These are phyloP conservation scores for Erebia palarica DNA, from an alignment of 2,888 invertebrate species.

Conservation along the genomic window DNA sequence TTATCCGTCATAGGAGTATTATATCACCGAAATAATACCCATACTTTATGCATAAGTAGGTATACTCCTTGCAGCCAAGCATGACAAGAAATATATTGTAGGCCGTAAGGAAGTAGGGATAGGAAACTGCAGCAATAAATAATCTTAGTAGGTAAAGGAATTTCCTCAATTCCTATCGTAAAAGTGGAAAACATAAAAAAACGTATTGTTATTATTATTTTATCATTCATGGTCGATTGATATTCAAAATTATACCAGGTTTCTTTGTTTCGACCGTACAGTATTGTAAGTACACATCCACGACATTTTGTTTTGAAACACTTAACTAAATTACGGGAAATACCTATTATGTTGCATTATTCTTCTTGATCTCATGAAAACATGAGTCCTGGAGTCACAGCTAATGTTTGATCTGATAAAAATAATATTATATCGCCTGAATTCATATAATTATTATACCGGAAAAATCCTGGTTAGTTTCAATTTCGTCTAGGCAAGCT, in stretches of 20 bases:
- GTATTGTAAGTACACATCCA: background rate
- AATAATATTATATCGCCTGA: no score
- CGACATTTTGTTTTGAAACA: background rate
- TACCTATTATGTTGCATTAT: no score
- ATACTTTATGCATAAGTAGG: background rate
- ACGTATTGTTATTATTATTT: constrained; percentile 4
- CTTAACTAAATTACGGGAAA: background rate
- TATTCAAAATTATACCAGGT: constrained; percentile 1
- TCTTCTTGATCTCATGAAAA: no score
- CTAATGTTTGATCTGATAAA: no score
- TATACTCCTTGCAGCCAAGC: background rate
- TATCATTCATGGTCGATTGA: constrained; percentile 1
- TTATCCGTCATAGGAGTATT: no score
- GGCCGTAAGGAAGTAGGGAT: constrained; percentile 2
- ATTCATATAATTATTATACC: no score
- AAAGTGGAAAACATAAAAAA: constrained; percentile 16
- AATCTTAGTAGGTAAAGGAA: constrained; percentile 5
- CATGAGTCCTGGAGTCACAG: no score
- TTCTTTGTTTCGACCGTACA: background rate
- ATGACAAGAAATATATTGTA: constrained; percentile 13
- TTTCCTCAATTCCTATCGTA: constrained; percentile 18
- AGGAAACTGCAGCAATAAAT: constrained; percentile 20
- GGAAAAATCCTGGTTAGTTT: no score
- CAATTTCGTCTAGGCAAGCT: no score
- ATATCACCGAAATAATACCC: background rate